These are phyloP conservation scores for Echinops telfairi DNA, from an alignment of 2,113 vertebrate species.

Conservation along the genomic window DNA sequence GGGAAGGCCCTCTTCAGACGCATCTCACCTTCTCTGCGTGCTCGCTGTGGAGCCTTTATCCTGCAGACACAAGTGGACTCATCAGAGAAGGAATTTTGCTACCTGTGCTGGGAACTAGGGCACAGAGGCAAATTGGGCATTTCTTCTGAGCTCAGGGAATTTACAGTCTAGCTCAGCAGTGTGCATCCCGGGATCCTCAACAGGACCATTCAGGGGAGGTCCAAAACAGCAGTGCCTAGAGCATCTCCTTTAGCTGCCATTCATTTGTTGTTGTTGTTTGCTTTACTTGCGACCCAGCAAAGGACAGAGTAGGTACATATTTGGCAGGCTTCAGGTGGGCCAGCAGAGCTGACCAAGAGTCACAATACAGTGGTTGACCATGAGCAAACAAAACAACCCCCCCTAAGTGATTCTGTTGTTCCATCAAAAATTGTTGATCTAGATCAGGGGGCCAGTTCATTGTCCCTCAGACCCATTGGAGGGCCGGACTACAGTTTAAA, in stretches of 20 bases:
- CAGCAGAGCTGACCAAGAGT: no score
- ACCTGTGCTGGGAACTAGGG: not conserved
- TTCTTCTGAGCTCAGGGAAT: conserved; percentile 1
- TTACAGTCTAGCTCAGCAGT: not conserved
- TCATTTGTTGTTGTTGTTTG: not conserved
- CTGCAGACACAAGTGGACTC: not conserved
- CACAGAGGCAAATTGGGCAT: not conserved
- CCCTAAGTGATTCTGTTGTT: not conserved
- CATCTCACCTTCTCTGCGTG: not conserved
- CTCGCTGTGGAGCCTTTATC: not conserved
- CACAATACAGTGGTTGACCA: no score
- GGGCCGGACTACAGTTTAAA: no score
- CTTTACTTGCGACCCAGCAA: no score
- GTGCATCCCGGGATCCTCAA: no score
- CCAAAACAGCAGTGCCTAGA: not conserved
- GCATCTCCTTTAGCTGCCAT: not conserved
- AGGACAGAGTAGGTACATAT: no score
- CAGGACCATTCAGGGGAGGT: not conserved
- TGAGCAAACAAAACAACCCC: not conserved
- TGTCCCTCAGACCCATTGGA: no score
- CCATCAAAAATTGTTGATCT: not conserved
- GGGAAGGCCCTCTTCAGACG: not conserved
- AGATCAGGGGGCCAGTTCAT: no score
- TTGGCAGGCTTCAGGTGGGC: no score
- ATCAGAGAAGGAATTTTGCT: no score